phyloP scores from a whole-genome alignment of 1,140 invertebrate genomes.

The Gryon sp. region DNA sequence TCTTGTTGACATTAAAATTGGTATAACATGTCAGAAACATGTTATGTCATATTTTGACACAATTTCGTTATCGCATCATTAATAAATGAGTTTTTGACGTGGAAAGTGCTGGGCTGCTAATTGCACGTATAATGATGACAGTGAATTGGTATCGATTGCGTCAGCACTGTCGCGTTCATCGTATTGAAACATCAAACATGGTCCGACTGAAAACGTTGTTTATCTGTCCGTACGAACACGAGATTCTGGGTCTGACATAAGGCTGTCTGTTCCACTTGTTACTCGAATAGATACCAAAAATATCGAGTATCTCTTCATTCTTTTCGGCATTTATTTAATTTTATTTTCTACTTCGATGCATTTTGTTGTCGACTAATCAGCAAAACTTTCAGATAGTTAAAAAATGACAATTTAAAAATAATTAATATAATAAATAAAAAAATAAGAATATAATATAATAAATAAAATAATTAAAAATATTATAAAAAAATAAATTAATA shows the following conservation, averaged over 20 bases:
- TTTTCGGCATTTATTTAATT: neutral
- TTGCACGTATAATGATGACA: slow-evolving; percentile 10
- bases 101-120: neutral
- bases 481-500: too few relatives aligned
- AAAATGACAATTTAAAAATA: too few relatives aligned
- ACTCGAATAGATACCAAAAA: neutral
- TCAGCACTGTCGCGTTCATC: slow-evolving; percentile 7
- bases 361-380: too few relatives aligned
- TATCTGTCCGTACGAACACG: slow-evolving; percentile 5
- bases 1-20: too few relatives aligned
- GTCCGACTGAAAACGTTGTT: slow-evolving; percentile 12
- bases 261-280: slow-evolving; percentile 44
- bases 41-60: neutral
- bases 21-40: too few relatives aligned
- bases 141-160: slow-evolving; percentile 14
- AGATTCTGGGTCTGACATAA: slow-evolving; percentile 38
- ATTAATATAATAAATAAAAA: too few relatives aligned
- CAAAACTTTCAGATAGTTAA: too few relatives aligned
- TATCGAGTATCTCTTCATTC: neutral
- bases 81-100: neutral
- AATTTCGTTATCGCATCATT: too few relatives aligned
- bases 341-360: neutral
- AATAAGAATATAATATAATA: too few relatives aligned
- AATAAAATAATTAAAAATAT: too few relatives aligned
- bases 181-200: slow-evolving; percentile 31